Conservation (phyloP, 2,888 invertebrate genomes). For the Hetaerina titia region DNA sequence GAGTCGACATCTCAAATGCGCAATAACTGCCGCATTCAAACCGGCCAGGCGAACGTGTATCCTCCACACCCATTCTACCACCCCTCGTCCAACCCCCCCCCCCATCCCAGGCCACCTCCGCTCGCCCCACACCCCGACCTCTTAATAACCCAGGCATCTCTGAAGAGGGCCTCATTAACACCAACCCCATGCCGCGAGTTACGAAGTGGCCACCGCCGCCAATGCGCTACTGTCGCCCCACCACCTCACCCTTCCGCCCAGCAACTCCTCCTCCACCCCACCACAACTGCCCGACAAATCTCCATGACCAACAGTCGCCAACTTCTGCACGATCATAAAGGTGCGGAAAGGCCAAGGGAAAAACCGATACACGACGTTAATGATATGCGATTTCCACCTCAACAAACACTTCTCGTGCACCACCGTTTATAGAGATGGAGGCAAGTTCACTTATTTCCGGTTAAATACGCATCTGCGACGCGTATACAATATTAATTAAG, state of each 20-base stretch:
- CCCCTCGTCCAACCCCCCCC: background rate
- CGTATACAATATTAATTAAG: background rate
- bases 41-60: background rate
- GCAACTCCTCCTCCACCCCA: background rate
- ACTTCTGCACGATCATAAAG: background rate
- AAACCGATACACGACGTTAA: background rate
- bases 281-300: background rate
- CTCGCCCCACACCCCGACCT: background rate
- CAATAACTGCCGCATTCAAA: slow-evolving; percentile 13
- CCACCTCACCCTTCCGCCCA: background rate
- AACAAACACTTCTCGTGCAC: background rate
- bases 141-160: slow-evolving; percentile 32
- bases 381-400: background rate
- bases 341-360: background rate
- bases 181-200: background rate
- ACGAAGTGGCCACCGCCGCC: background rate
- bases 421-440: no score
- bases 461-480: slow-evolving; percentile 27
- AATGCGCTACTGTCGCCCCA: background rate
- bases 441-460: background rate
- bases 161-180: slow-evolving; percentile 60
- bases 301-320: background rate
- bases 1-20: slow-evolving; percentile 30
- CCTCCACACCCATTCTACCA: no score
- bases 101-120: background rate